These are phyloP conservation scores for Caenorhabditis becei DNA, from an alignment of 2,888 invertebrate species.

Conservation along the genomic window DNA sequence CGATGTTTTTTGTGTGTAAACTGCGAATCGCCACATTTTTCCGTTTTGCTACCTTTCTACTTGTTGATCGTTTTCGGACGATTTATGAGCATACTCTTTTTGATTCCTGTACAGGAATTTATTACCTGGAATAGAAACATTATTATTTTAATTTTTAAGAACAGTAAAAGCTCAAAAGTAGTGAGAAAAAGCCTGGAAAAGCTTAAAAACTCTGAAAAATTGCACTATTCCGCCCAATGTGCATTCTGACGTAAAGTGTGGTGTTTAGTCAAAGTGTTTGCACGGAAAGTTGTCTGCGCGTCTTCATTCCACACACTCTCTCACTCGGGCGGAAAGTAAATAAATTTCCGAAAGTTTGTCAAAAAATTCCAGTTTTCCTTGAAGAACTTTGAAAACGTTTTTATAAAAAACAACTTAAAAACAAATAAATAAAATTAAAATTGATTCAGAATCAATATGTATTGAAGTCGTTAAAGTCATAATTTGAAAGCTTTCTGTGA, in stretches of 20 bases:
- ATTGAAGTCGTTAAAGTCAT: background rate
- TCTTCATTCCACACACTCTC: background rate
- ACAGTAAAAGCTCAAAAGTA: background rate
- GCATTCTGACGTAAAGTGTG: conserved; percentile 24
- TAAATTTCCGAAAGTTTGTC: background rate
- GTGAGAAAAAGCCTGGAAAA: background rate
- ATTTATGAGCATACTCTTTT: conserved; percentile 5
- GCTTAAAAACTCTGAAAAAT: conserved; percentile 15
- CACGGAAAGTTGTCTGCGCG: conserved; percentile 8
- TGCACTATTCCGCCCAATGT: conserved; percentile 48
- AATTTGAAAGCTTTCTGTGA: conserved; percentile 27
- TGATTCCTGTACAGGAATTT: conserved; percentile 46
- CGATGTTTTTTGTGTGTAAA: conserved; percentile 48
- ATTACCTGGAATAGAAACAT: conserved; percentile 49
- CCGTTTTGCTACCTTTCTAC: background rate
- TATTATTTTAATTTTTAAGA: background rate
- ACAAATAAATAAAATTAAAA: too few relatives aligned
- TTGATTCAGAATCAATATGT: too few relatives aligned
- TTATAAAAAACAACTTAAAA: background rate
- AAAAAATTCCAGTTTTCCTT: background rate
- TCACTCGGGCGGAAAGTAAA: background rate
- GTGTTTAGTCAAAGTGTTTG: conserved; percentile 21
- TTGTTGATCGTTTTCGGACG: conserved; percentile 2
- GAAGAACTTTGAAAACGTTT: too few relatives aligned
- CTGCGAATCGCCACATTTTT: conserved; percentile 59